Evolutionary conservation across 1,140 invertebrate genomes (phyloP).

Genomic region (Spodoptera litura): DNA sequence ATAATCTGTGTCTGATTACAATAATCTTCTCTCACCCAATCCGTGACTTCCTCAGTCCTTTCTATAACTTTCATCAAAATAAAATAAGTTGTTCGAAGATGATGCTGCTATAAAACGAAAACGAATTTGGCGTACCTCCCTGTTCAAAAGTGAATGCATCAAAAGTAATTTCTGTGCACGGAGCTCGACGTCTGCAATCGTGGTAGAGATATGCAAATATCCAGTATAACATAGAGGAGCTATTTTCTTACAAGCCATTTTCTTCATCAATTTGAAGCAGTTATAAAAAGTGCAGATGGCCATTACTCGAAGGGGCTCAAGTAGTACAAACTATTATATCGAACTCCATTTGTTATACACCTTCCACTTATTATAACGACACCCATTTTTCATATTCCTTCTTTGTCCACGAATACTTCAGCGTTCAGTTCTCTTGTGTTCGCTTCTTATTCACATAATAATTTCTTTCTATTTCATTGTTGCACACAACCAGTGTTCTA

Average conservation of each 20-base stretch:
- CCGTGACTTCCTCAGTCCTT: not conserved
- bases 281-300: not conserved
- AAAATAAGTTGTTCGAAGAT: not conserved
- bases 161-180: slow-evolving; percentile 22
- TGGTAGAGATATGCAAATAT: not conserved
- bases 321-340: slow-evolving; percentile 14
- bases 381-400: slow-evolving; percentile 28
- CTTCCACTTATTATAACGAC: not conserved
- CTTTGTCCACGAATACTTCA: not conserved
- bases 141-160: slow-evolving; percentile 20
- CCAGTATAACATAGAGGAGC: slow-evolving; percentile 18
- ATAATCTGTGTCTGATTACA: not conserved
- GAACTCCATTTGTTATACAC: slow-evolving; percentile 11
- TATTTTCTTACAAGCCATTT: slow-evolving; percentile 6
- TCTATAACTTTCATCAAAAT: slow-evolving; percentile 18
- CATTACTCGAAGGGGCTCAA: not conserved
- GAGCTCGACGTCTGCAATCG: slow-evolving; percentile 8
- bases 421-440: not conserved
- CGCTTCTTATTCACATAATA: slow-evolving; percentile 12
- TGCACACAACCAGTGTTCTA: not conserved
- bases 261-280: not conserved
- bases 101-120: slow-evolving; percentile 28
- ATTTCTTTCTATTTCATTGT: not conserved
- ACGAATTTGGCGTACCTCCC: slow-evolving; percentile 3
- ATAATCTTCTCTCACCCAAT: slow-evolving; percentile 12